Conservation (phyloP, 2,888 invertebrate genomes). For the Drosophila crucigera region DNA sequence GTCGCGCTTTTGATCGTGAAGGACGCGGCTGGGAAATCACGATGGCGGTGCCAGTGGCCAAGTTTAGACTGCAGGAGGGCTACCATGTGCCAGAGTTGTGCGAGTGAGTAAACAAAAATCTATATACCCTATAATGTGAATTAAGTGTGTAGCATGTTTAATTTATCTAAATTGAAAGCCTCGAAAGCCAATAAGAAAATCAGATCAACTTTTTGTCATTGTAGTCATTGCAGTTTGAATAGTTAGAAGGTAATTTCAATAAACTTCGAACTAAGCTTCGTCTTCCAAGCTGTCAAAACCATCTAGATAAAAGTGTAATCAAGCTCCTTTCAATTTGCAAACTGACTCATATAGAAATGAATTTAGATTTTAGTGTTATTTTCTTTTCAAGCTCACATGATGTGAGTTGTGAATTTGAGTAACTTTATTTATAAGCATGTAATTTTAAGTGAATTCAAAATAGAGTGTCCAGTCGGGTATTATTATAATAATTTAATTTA, state of each 20-base stretch:
- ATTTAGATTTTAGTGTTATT: not conserved
- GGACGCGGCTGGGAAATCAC: constrained; percentile 94
- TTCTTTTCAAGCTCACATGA: not conserved
- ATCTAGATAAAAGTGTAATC: not conserved
- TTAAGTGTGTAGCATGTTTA: too few species aligned
- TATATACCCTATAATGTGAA: not conserved
- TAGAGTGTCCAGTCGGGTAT: not conserved
- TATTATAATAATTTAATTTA: too few species aligned
- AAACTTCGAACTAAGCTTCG: not conserved
- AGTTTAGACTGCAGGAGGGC: constrained; percentile 94
- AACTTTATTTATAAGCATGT: not conserved
- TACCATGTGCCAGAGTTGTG: constrained; percentile 96
- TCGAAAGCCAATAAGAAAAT: not conserved
- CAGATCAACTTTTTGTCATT: not conserved
- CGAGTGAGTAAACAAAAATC: constrained; percentile 88
- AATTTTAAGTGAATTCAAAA: not conserved
- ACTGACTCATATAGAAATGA: not conserved
- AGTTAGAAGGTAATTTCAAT: not conserved
- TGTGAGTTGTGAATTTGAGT: too few species aligned
- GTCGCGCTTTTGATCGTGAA: constrained; percentile 91
- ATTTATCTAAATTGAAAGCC: not conserved
- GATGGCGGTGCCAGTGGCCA: constrained; percentile 95
- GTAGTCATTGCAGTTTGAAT: not conserved
- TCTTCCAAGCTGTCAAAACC: not conserved
- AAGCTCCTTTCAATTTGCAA: not conserved